Evolutionary conservation across 2,888 invertebrate species (phyloP).

Genomic region (Andricus quercusramuli): DNA sequence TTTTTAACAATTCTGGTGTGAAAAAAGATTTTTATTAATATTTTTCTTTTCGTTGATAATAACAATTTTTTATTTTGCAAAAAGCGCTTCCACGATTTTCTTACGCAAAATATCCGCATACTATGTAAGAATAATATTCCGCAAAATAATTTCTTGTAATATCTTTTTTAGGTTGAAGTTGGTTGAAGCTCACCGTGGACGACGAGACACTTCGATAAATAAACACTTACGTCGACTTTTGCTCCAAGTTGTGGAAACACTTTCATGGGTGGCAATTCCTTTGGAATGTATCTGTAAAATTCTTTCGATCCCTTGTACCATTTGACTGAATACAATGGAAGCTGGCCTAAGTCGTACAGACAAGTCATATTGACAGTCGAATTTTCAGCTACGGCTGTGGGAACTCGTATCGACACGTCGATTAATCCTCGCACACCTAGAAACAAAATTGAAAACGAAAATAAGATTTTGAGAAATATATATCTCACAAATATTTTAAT

Average conservation of each 20-base stretch:
- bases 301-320: constrained; percentile 90
- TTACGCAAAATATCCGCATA: too few species aligned
- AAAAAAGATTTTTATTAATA: too few species aligned
- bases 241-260: constrained; percentile 86
- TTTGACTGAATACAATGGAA: constrained; percentile 88
- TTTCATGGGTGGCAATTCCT: constrained; percentile 87
- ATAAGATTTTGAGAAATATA: background rate
- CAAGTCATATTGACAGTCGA: constrained; percentile 88
- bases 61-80: too few species aligned
- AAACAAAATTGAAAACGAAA: constrained; percentile 1
- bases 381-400: constrained; percentile 85
- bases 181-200: too few species aligned
- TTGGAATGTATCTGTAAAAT: constrained; percentile 90
- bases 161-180: too few species aligned
- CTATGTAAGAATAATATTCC: too few species aligned
- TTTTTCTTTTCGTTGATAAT: too few species aligned
- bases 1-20: too few species aligned
- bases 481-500: too few species aligned
- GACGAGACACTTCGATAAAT: background rate
- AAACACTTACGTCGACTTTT: constrained; percentile 87
- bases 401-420: constrained; percentile 86
- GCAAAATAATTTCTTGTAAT: too few species aligned
- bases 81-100: too few species aligned
- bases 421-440: constrained; percentile 79
- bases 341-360: constrained; percentile 87